Conservation (phyloP, 2,888 invertebrate species). For the Biston stratarius region DNA sequence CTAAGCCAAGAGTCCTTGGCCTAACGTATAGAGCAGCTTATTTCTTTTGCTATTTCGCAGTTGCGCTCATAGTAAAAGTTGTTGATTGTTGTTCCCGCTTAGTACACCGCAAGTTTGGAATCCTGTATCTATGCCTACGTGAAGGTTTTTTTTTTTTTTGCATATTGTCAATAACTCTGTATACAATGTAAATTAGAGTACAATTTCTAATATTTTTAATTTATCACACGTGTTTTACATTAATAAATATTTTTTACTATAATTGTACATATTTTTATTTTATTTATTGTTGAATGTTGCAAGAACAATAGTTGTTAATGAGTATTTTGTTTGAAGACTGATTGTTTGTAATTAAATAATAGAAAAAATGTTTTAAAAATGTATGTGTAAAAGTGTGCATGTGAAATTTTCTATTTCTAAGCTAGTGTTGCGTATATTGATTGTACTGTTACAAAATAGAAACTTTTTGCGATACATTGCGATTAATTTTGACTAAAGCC, state of each 20-base stretch:
- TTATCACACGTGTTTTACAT: conserved; percentile 41
- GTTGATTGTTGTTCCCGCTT: too few species aligned
- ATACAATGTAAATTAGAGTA: conserved; percentile 52
- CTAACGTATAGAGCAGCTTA: too few species aligned
- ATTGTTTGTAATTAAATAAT: conserved; percentile 65
- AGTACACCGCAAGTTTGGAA: too few species aligned
- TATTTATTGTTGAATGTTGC: conserved; percentile 66
- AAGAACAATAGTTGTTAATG: conserved; percentile 59
- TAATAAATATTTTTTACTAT: conserved; percentile 44
- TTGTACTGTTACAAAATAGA: neutral
- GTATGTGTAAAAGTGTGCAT: conserved; percentile 22
- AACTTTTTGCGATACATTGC: neutral
- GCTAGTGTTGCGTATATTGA: neutral
- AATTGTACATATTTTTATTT: conserved; percentile 57
- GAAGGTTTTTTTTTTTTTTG: too few species aligned
- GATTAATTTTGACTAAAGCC: neutral
- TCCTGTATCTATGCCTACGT: too few species aligned
- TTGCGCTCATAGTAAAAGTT: too few species aligned
- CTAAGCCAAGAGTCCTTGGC: too few species aligned
- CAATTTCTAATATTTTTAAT: conserved; percentile 52
- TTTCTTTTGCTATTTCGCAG: too few species aligned
- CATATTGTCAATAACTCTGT: neutral
- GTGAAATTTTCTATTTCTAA: conserved; percentile 13
- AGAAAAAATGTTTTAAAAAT: conserved; percentile 18
- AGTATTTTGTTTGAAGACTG: conserved; percentile 84